These are phyloP conservation scores for Orcinus orca DNA, from an alignment of 2,113 vertebrate genomes.

Conservation along the genomic window DNA sequence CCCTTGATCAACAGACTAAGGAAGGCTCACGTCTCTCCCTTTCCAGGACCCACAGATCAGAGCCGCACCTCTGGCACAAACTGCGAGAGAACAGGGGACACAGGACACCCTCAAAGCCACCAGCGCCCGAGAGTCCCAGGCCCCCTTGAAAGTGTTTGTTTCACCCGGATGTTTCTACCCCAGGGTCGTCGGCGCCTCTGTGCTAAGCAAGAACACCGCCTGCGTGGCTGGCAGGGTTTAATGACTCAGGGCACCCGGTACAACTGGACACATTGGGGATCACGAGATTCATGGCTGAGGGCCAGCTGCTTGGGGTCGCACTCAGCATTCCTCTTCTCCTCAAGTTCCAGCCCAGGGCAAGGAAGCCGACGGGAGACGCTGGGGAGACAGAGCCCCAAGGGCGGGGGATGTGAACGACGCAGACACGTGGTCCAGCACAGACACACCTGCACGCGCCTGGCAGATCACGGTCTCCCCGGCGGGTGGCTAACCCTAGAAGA, in stretches of 20 bases:
- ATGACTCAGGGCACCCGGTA: neutral
- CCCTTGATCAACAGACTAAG: neutral
- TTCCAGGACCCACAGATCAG: accelerated
- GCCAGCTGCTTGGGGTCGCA: accelerated
- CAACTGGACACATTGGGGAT: accelerated
- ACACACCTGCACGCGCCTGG: accelerated
- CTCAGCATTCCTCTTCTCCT: accelerated
- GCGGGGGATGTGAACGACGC: accelerated
- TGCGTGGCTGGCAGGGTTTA: neutral
- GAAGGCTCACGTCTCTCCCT: no score
- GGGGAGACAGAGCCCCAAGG: accelerated
- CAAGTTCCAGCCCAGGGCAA: accelerated
- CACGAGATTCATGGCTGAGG: accelerated
- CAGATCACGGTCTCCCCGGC: accelerated
- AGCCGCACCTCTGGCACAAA: accelerated
- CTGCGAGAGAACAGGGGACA: accelerated
- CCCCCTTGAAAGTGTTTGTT: accelerated
- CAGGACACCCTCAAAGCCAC: no score
- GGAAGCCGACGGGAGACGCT: accelerated
- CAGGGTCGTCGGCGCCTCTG: accelerated
- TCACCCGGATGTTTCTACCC: accelerated
- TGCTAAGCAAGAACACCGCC: accelerated
- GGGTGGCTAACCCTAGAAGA: accelerated
- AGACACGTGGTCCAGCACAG: accelerated
- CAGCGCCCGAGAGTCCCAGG: accelerated